Percentiles rank a stretch among this genome's conserved stretches.
phyloP scores from a whole-genome alignment of 2,888 invertebrate species.

The Agrilus biguttatus region DNA sequence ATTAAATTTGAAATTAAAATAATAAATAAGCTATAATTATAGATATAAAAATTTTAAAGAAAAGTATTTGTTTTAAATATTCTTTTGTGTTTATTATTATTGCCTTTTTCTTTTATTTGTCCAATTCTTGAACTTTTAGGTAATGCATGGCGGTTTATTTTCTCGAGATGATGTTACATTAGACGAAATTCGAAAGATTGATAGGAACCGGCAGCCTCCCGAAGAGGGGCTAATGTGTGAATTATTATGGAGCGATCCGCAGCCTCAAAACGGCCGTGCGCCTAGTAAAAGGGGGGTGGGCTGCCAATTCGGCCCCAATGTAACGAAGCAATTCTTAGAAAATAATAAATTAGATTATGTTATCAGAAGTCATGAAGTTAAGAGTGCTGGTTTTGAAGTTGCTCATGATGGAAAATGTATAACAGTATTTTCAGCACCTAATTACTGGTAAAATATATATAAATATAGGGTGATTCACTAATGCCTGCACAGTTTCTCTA shows the following conservation, averaged over 20 bases:
- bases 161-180: conserved; percentile 86
- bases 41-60: no score
- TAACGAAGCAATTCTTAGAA: conserved; percentile 74
- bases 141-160: conserved; percentile 98
- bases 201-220: conserved; percentile 92
- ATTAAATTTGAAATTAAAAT: no score
- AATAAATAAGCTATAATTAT: no score
- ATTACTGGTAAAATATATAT: conserved; percentile 62
- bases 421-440: conserved; percentile 98
- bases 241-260: conserved; percentile 96
- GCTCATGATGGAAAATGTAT: conserved; percentile 93
- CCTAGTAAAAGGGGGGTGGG: conserved; percentile 96
- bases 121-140: conserved; percentile 31
- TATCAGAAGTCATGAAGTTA: conserved; percentile 95
- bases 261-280: conserved; percentile 72
- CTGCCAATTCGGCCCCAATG: conserved; percentile 96
- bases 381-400: conserved; percentile 89
- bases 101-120: conserved; percentile 2
- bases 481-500: no score
- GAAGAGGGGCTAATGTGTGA: conserved; percentile 97
- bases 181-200: conserved; percentile 76
- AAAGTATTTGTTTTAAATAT: no score
- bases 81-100: not conserved
- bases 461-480: no score
- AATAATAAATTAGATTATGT: conserved; percentile 84